phyloP scores from a whole-genome alignment of 1,140 invertebrate species.

The Drosophila tani region DNA sequence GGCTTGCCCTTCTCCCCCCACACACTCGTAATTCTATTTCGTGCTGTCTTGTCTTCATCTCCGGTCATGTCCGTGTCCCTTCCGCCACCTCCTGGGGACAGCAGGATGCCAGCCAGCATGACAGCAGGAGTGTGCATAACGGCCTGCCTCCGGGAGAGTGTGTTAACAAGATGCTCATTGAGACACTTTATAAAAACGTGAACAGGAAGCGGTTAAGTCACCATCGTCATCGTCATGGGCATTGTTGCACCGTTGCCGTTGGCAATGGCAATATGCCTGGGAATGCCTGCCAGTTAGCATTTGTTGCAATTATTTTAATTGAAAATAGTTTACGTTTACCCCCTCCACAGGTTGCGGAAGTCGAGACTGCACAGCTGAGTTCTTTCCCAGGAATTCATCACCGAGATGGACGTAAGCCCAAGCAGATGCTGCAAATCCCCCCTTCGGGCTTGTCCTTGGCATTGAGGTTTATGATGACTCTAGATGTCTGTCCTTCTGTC shows the following conservation, averaged over 20 bases:
- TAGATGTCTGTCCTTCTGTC: too few species aligned
- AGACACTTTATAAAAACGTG: constrained; percentile 71
- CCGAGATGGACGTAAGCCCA: background rate
- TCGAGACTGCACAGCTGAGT: background rate
- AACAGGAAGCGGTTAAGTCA: constrained; percentile 38
- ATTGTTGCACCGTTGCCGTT: constrained; percentile 14
- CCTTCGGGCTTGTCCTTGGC: background rate
- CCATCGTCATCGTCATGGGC: constrained; percentile 9
- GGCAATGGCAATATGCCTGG: background rate
- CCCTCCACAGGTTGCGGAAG: constrained; percentile 1
- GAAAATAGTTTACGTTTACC: constrained; percentile 13
- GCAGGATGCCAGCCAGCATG: constrained; percentile 1
- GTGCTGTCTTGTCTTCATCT: constrained; percentile 51
- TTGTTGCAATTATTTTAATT: constrained; percentile 29
- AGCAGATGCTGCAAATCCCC: background rate
- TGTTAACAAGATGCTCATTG: constrained; percentile 78
- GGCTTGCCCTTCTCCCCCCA: background rate
- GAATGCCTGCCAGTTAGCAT: constrained; percentile 11
- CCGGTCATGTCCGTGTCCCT: constrained; percentile 32
- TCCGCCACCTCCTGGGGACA: background rate
- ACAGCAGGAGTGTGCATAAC: constrained; percentile 49
- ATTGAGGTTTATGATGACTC: background rate
- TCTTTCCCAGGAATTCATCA: background rate
- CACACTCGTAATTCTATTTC: constrained; percentile 64
- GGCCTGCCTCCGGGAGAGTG: constrained; percentile 46